Base-by-base conservation (phyloP, 2,797 vertebrate genomes). In the Botia kubotai region DNA sequence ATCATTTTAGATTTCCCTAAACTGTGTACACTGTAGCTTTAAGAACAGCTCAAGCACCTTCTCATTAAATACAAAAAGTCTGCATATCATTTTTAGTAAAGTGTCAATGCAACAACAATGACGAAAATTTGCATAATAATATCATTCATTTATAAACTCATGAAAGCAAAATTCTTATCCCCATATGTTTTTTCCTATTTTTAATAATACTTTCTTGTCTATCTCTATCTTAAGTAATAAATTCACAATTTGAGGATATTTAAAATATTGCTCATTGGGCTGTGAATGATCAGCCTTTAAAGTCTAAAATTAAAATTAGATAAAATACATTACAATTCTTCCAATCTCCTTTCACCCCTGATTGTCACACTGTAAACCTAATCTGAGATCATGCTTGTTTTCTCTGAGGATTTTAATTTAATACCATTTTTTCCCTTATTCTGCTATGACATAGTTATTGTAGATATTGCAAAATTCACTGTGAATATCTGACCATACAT, bases 81-180 rank as follows among this genome's bases (percentile, higher is more conserved):
- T 88, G 86, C 83, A 87, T 87, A 88, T 86, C 68, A 78, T 90
- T 77, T 69, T 82, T 73, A 80, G 90, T 94, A 94, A 95, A 95
- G 93, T 94, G 94, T 93, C 92, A 72, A 90, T 91, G 92, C 90
- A 91, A 92, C 89, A 87, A 87, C 89, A 86, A 88, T 88, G 85
- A 90, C 80, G 70, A 5, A 85, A 89, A 91, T 90, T 93, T 94
- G 92, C 92, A 94, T 93, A 93, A 84, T 84, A 82, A 80, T n/a
- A 46, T 84, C 52, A 70, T 82, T 80, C 82, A 76, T 83, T 77
- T 57, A 79, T 43, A 83, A 79, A 72, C 63, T 69, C 39, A 79
- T n/a, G 4, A 73, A 84, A 69, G 19, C 57, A 58, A 63, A 21
- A 13, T 2, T 46, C 6, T 60, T 39, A 69, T 63, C 58, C 43